Conservation (phyloP, 1,140 invertebrate species). For the Ephestia elutella region DNA sequence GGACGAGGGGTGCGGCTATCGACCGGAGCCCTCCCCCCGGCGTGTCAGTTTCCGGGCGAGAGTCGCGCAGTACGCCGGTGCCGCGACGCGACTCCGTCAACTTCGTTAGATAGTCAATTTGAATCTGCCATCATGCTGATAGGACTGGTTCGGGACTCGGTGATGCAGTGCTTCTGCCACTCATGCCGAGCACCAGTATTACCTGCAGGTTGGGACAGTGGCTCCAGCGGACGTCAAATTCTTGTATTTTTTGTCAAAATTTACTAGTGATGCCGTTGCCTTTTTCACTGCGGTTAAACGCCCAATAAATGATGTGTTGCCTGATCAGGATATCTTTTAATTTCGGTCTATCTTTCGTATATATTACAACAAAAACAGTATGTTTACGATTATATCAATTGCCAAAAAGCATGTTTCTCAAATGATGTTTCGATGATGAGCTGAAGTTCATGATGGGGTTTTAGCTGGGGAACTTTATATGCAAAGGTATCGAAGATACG, state of each 20-base stretch:
- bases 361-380: too few relatives aligned
- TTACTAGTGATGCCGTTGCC: constrained; percentile 34
- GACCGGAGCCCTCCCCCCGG: constrained; percentile 56
- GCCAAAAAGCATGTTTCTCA: not conserved
- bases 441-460: not conserved
- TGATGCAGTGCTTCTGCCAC: constrained; percentile 92
- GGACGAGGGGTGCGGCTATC: constrained; percentile 54
- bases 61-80: constrained; percentile 66
- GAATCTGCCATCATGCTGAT: constrained; percentile 82
- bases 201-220: constrained; percentile 77
- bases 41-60: constrained; percentile 69
- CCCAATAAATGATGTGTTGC: constrained; percentile 23
- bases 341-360: too few relatives aligned
- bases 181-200: constrained; percentile 87
- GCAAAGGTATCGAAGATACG: not conserved
- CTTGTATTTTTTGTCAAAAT: constrained; percentile 10
- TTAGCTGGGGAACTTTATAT: not conserved
- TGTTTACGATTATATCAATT: not conserved
- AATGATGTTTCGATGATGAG: not conserved
- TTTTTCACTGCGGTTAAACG: constrained; percentile 34
- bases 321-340: constrained; percentile 4
- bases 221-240: constrained; percentile 3
- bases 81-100: constrained; percentile 61
- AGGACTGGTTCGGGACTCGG: constrained; percentile 88
- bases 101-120: constrained; percentile 67